These are phyloP conservation scores for Chelon auratus DNA, from an alignment of 2,797 vertebrate genomes.

Conservation along the genomic window DNA sequence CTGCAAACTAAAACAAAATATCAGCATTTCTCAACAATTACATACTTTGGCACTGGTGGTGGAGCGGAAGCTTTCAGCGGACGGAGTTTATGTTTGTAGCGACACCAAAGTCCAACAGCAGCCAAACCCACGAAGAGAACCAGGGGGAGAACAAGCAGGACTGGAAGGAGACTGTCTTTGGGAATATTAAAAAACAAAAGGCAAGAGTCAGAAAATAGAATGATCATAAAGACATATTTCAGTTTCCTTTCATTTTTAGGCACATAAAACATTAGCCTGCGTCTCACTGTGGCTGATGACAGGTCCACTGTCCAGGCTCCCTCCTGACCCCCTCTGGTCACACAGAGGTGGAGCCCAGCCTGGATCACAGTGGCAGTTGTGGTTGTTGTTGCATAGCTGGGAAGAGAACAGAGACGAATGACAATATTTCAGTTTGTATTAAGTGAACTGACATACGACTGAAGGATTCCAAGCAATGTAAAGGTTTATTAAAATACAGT, in stretches of 20 bases:
- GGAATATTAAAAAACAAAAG: background rate
- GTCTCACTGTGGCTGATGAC: conserved; percentile 83
- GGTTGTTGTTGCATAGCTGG: conserved; percentile 88
- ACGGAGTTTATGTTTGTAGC: conserved; percentile 73
- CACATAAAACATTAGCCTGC: background rate
- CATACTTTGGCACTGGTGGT: conserved; percentile 65
- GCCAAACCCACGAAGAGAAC: conserved; percentile 65
- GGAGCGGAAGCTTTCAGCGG: conserved; percentile 67
- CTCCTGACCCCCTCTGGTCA: conserved; percentile 86
- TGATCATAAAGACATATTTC: background rate
- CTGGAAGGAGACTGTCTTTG: conserved; percentile 68
- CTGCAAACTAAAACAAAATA: background rate
- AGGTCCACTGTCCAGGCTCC: conserved; percentile 94
- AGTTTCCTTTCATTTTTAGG: background rate
- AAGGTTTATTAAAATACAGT: background rate
- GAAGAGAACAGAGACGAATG: conserved; percentile 3
- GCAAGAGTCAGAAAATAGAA: conserved; percentile 8
- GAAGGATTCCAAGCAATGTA: background rate
- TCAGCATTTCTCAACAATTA: background rate
- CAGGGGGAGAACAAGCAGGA: conserved; percentile 71
- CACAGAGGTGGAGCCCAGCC: conserved; percentile 95
- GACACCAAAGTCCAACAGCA: conserved; percentile 73
- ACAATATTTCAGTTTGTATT: background rate
- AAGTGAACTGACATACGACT: background rate
- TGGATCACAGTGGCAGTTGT: conserved; percentile 92